These are phyloP conservation scores for Lycocorax pyrrhopterus DNA, from an alignment of 2,113 vertebrate species.

Conservation along the genomic window DNA sequence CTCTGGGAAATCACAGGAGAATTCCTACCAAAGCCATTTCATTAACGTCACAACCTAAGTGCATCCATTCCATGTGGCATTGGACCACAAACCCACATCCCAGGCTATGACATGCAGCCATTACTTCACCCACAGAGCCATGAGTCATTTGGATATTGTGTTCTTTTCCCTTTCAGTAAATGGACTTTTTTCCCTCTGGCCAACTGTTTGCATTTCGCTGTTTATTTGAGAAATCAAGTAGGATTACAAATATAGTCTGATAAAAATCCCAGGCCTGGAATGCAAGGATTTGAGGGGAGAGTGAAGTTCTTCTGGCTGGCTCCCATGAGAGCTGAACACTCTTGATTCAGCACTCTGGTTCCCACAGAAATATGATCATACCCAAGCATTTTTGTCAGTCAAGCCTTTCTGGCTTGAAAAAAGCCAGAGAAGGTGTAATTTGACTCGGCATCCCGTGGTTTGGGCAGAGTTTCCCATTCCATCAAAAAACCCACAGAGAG, in stretches of 20 bases:
- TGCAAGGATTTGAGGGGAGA: neutral
- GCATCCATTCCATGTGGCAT: rapidly evolving
- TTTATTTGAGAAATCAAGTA: neutral
- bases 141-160: neutral
- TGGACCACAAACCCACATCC: neutral
- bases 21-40: neutral
- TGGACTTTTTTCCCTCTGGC: neutral
- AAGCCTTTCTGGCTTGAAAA: neutral
- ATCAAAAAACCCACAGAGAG: neutral
- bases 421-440: neutral
- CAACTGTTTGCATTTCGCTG: neutral
- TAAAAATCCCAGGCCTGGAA: neutral
- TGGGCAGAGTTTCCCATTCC: neutral
- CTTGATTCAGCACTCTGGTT: neutral
- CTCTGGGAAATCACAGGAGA: neutral
- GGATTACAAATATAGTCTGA: neutral
- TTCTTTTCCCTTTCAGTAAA: neutral
- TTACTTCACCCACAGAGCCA: neutral
- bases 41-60: neutral
- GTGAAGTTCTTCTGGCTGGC: neutral
- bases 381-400: neutral
- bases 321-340: neutral
- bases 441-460: neutral
- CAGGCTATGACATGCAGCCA: neutral
- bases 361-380: neutral